Conservation (phyloP, 2,888 invertebrate genomes). For the Alviniconcha strummeri region DNA sequence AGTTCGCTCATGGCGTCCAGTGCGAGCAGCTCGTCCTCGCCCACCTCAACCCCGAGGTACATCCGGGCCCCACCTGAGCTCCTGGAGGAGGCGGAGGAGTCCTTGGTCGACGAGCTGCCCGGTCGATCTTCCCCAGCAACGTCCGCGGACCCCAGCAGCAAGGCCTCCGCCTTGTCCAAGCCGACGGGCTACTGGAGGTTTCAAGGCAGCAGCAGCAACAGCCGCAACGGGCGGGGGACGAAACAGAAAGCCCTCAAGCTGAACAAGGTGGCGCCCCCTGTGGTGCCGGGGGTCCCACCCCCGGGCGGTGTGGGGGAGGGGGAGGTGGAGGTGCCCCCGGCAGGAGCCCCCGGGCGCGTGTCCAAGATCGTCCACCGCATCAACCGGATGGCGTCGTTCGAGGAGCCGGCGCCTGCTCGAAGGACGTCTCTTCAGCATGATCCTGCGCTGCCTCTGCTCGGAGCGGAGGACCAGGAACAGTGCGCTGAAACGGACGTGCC, state of each 20-base stretch:
- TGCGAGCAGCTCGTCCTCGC: neutral
- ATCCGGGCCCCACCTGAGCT: conserved; percentile 2
- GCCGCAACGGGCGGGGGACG: too few species aligned
- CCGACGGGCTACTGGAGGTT: neutral
- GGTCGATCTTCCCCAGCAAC: conserved; percentile 7
- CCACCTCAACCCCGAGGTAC: conserved; percentile 10
- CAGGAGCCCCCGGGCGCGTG: conserved; percentile 17
- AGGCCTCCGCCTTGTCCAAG: neutral
- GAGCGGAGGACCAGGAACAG: neutral
- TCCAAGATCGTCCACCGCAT: conserved; percentile 32
- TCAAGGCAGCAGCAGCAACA: too few species aligned
- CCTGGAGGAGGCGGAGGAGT: conserved; percentile 18
- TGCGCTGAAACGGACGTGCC: neutral
- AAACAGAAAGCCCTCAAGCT: neutral
- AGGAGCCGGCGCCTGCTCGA: conserved; percentile 6
- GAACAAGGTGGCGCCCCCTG: conserved; percentile 34
- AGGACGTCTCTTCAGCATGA: neutral
- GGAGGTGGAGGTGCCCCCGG: conserved; percentile 29
- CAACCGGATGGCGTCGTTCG: conserved; percentile 26
- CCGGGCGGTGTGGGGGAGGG: conserved; percentile 24
- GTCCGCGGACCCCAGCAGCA: conserved; percentile 1
- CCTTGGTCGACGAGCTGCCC: conserved; percentile 5
- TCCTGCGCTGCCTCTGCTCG: neutral
- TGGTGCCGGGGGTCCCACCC: conserved; percentile 13
- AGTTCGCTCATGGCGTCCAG: conserved; percentile 6